phyloP scores from a whole-genome alignment of 2,797 vertebrate genomes.

The Anomalospiza imberbis region DNA sequence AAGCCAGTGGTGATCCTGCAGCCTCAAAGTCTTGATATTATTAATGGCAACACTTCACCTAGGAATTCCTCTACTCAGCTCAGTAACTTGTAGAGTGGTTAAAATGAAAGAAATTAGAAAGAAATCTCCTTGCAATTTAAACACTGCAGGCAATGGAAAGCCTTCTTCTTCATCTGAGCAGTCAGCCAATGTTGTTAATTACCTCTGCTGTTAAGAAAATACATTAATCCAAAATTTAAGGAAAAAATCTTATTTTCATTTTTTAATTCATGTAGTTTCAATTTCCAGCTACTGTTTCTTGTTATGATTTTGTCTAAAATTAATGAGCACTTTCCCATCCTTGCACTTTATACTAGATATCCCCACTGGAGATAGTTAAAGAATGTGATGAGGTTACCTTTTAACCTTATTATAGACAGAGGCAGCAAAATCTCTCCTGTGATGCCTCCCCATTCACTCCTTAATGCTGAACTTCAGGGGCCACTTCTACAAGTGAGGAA shows the following conservation, averaged over 20 bases:
- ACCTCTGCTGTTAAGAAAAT: not conserved
- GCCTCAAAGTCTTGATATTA: not conserved
- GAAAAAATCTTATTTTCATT: not conserved
- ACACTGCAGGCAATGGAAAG: not conserved
- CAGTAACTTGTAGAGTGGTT: not conserved
- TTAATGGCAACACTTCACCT: not conserved
- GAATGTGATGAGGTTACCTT: not conserved
- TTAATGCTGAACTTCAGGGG: not conserved
- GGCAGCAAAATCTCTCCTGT: not conserved
- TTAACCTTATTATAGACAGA: conserved; percentile 30
- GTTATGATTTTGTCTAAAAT: not conserved
- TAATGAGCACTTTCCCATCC: not conserved
- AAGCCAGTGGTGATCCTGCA: not conserved
- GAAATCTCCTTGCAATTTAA: not conserved
- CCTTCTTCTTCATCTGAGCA: not conserved
- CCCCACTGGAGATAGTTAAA: not conserved
- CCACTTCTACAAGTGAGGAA: not conserved
- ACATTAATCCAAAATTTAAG: not conserved
- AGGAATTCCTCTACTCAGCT: not conserved
- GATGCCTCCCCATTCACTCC: not conserved
- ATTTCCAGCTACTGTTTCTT: not conserved
- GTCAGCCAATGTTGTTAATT: not conserved
- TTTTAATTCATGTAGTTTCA: not conserved
- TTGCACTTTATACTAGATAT: not conserved
- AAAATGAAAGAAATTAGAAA: not conserved